These are phyloP conservation scores for Platycheirus rosarum DNA, from an alignment of 2,888 invertebrate genomes.

Conservation along the genomic window DNA sequence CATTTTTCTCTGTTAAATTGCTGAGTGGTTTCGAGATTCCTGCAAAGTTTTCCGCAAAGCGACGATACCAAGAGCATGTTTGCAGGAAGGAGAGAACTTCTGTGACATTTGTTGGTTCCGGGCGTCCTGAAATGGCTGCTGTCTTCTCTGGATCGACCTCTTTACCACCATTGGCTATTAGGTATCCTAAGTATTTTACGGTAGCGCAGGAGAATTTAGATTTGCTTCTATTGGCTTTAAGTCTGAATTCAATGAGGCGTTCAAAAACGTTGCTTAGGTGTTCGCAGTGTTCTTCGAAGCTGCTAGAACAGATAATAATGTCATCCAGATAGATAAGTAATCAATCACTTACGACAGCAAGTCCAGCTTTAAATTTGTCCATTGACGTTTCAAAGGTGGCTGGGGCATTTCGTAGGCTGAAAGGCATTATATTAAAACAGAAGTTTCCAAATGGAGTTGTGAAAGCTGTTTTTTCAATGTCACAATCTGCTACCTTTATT, in stretches of 20 bases:
- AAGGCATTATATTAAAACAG: slow-evolving; percentile 13
- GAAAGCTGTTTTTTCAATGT: slow-evolving; percentile 4
- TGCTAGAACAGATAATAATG: slow-evolving; percentile 7
- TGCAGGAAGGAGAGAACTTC: slow-evolving; percentile 76
- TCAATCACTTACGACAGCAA: too few relatives aligned
- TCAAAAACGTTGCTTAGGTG: background rate
- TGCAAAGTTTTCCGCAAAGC: slow-evolving; percentile 72
- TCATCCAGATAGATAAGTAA: slow-evolving; percentile 11
- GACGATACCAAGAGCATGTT: slow-evolving; percentile 77
- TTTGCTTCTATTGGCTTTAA: background rate
- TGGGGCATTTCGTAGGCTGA: slow-evolving; percentile 38
- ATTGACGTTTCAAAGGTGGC: slow-evolving; percentile 13
- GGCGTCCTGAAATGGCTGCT: slow-evolving; percentile 39
- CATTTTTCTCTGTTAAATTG: slow-evolving; percentile 75
- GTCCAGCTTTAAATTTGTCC: too few relatives aligned
- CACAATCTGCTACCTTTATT: too few relatives aligned
- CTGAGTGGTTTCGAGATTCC: slow-evolving; percentile 76
- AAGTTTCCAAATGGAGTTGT: background rate
- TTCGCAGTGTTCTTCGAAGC: background rate
- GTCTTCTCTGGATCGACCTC: slow-evolving; percentile 60
- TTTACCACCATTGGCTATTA: slow-evolving; percentile 67
- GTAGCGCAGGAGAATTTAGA: background rate
- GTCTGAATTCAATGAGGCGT: background rate
- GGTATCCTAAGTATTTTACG: slow-evolving; percentile 59
- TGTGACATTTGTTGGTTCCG: slow-evolving; percentile 73